Percentiles rank a stretch among this genome's conserved stretches.
These are phyloP conservation scores for Sapajus apella DNA, from an alignment of 2,113 vertebrate species.

Conservation along the genomic window DNA sequence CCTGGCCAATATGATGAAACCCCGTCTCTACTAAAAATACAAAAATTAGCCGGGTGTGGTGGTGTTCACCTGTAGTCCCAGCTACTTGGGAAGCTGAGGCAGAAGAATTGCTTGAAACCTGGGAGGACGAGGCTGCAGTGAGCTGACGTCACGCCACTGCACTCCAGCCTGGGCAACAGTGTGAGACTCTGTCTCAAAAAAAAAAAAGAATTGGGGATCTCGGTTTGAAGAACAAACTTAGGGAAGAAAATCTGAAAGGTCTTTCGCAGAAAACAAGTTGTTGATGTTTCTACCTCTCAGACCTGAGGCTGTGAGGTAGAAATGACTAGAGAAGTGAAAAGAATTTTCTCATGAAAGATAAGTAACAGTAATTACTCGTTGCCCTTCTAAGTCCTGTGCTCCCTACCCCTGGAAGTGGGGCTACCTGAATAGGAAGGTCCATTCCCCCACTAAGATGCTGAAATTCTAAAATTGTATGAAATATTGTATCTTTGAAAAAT, in stretches of 20 bases:
- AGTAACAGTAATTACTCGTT: not conserved
- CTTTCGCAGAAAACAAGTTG: not conserved
- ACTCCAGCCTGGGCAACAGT: no score
- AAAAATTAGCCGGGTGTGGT: no score
- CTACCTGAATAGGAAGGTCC: not conserved
- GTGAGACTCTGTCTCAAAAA: no score
- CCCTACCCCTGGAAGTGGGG: not conserved
- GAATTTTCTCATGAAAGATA: not conserved
- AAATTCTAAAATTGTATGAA: not conserved
- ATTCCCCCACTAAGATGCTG: not conserved
- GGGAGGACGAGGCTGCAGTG: no score
- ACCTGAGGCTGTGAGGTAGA: not conserved
- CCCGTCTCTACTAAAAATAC: no score
- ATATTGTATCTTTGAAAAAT: not conserved
- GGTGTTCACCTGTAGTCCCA: no score
- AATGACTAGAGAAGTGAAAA: not conserved
- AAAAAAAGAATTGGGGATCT: not conserved
- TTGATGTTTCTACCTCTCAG: not conserved
- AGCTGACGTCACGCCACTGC: no score
- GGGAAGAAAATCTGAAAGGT: not conserved
- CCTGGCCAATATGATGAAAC: no score
- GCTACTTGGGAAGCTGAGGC: no score
- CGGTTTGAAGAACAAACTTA: not conserved
- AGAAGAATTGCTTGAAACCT: no score
- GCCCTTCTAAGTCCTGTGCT: not conserved